Percentiles rank a stretch among this genome's conserved stretches.
Evolutionary conservation across 2,888 invertebrate species (phyloP).

Genomic region (Sicus ferrugineus): DNA sequence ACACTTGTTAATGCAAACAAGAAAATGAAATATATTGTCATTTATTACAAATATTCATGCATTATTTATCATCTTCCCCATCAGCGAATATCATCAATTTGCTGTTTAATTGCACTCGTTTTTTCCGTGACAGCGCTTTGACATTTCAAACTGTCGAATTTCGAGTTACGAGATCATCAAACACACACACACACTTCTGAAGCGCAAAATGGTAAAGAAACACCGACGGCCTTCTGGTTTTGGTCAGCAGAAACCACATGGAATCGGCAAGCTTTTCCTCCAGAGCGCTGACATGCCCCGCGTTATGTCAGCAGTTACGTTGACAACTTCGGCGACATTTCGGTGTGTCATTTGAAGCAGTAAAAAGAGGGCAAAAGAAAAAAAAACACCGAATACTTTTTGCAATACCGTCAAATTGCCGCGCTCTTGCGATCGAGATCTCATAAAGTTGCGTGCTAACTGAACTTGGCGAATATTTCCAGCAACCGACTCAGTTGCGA

Average conservation of each 20-base stretch:
- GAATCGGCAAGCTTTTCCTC: not conserved
- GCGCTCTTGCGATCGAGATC: constrained; percentile 36
- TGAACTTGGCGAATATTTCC: constrained; percentile 45
- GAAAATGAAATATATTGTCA: not conserved
- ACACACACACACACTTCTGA: not conserved
- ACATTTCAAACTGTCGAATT: not conserved
- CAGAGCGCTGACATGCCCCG: not conserved
- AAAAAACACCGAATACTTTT: constrained; percentile 2
- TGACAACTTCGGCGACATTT: not conserved
- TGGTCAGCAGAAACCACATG: not conserved
- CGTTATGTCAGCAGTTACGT: not conserved
- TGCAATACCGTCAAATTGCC: constrained; percentile 3
- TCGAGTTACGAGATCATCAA: not conserved
- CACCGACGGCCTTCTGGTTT: not conserved
- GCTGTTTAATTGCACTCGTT: not conserved
- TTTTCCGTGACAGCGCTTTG: not conserved
- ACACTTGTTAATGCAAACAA: not conserved
- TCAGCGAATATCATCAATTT: not conserved
- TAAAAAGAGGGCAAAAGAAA: not conserved
- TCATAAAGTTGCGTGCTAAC: constrained; percentile 55
- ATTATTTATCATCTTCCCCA: not conserved
- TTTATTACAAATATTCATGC: no score
- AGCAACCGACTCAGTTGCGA: constrained; percentile 31
- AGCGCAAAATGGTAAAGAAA: not conserved
- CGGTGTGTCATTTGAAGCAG: not conserved